These are phyloP conservation scores for Nowickia ferox DNA, from an alignment of 2,888 invertebrate genomes.

Conservation along the genomic window DNA sequence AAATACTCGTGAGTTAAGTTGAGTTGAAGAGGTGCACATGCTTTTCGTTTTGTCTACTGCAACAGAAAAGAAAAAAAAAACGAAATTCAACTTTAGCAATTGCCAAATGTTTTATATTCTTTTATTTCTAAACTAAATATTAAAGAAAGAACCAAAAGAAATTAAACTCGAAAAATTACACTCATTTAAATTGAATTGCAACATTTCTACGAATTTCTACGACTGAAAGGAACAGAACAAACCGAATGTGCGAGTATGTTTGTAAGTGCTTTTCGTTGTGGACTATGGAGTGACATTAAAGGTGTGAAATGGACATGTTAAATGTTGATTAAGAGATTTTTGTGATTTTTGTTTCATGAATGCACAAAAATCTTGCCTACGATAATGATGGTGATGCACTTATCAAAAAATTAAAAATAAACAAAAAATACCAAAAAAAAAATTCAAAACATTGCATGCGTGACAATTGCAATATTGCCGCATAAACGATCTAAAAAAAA, in stretches of 20 bases:
- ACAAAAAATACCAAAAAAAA: conserved; percentile 6
- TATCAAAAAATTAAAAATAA: neutral
- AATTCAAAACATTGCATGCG: conserved; percentile 61
- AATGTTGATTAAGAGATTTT: conserved; percentile 43
- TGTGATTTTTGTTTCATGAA: conserved; percentile 4
- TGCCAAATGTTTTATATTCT: conserved; percentile 66
- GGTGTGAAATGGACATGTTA: conserved; percentile 69
- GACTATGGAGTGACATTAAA: conserved; percentile 51
- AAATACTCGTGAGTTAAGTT: conserved; percentile 52
- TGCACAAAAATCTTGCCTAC: conserved; percentile 34
- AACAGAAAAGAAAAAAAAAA: conserved; percentile 10
- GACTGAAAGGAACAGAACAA: neutral
- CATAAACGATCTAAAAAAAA: conserved; percentile 52
- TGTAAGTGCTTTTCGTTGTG: conserved; percentile 36
- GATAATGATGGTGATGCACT: conserved; percentile 36
- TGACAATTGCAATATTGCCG: conserved; percentile 68
- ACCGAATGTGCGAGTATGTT: neutral
- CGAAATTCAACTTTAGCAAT: conserved; percentile 10
- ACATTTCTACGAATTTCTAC: conserved; percentile 66
- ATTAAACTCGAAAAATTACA: conserved; percentile 47
- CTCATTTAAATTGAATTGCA: conserved; percentile 65
- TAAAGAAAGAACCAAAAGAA: neutral
- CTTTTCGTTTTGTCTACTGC: neutral
- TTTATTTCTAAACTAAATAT: conserved; percentile 44
- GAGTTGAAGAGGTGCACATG: conserved; percentile 59